These are phyloP conservation scores for Cryptotermes secundus DNA, from an alignment of 1,140 invertebrate species.

Conservation along the genomic window DNA sequence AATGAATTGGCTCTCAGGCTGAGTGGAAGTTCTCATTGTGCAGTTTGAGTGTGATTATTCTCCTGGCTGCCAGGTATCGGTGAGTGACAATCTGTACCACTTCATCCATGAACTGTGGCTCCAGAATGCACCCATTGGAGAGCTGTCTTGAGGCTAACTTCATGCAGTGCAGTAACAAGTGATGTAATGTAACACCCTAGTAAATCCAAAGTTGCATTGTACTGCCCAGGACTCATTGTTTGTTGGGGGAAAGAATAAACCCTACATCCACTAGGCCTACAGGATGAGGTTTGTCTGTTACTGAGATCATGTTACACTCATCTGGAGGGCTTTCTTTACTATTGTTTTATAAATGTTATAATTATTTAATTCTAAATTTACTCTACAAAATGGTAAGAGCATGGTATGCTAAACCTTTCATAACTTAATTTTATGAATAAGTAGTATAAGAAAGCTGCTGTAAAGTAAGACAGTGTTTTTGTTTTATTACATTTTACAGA, in stretches of 20 bases:
- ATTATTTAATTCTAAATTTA: neutral
- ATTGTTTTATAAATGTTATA: neutral
- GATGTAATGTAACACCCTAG: conserved; percentile 45
- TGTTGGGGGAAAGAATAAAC: neutral
- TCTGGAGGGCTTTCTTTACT: neutral
- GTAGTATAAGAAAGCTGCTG: neutral
- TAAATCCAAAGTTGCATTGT: no score
- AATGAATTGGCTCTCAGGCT: neutral
- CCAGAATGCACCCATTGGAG: conserved; percentile 95
- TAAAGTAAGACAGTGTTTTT: neutral
- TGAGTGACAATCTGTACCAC: conserved; percentile 89
- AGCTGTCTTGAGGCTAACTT: conserved; percentile 63
- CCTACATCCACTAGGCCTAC: neutral
- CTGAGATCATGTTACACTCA: neutral
- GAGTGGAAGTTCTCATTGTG: neutral
- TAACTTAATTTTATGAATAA: neutral
- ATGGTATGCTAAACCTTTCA: neutral
- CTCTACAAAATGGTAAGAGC: neutral
- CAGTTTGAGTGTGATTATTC: conserved; percentile 9
- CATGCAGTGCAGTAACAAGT: conserved; percentile 46
- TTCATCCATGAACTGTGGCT: conserved; percentile 98
- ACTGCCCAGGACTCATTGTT: neutral
- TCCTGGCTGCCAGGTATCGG: conserved; percentile 76
- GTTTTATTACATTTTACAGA: neutral
- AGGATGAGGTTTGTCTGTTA: neutral